phyloP scores from a whole-genome alignment of 2,888 invertebrate species.

The Choristoneura rosaceana region DNA sequence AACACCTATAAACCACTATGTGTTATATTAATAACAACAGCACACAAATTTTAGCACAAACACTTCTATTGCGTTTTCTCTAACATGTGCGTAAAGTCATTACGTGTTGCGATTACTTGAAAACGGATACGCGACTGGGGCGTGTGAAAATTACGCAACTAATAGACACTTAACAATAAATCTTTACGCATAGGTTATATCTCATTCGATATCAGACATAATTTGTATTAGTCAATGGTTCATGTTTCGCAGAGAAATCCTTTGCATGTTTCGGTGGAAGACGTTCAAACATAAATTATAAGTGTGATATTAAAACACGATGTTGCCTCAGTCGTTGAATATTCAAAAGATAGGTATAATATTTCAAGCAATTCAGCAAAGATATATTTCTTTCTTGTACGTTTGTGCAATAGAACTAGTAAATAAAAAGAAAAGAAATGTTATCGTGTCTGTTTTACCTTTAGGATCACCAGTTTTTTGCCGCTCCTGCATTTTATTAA shows the following conservation, averaged over 20 bases:
- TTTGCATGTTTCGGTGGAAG: conserved; percentile 22
- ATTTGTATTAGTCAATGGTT: conserved; percentile 37
- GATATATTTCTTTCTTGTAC: background rate
- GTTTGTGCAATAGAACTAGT: too few relatives aligned
- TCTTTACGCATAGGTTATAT: conserved; percentile 11
- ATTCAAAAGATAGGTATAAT: conserved; percentile 9
- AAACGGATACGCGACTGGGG: conserved; percentile 13
- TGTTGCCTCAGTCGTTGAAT: conserved; percentile 1
- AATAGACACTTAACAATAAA: conserved; percentile 14
- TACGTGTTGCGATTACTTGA: conserved; percentile 18
- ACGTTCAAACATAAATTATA: conserved; percentile 20
- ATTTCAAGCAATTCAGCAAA: background rate
- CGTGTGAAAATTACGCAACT: conserved; percentile 35
- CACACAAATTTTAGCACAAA: conserved; percentile 20
- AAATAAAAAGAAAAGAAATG: too few relatives aligned
- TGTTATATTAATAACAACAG: background rate
- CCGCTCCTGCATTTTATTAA: too few relatives aligned
- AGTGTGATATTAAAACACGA: background rate
- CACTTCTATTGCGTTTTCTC: conserved; percentile 26
- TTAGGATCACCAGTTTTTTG: too few relatives aligned
- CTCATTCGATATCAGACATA: conserved; percentile 23
- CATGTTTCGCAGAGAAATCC: conserved; percentile 18
- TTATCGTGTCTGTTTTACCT: too few relatives aligned
- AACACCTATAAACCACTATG: conserved; percentile 4
- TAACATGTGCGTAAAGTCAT: conserved; percentile 18